phyloP scores from a whole-genome alignment of 2,113 vertebrate species.

The Plectropomus leopardus region DNA sequence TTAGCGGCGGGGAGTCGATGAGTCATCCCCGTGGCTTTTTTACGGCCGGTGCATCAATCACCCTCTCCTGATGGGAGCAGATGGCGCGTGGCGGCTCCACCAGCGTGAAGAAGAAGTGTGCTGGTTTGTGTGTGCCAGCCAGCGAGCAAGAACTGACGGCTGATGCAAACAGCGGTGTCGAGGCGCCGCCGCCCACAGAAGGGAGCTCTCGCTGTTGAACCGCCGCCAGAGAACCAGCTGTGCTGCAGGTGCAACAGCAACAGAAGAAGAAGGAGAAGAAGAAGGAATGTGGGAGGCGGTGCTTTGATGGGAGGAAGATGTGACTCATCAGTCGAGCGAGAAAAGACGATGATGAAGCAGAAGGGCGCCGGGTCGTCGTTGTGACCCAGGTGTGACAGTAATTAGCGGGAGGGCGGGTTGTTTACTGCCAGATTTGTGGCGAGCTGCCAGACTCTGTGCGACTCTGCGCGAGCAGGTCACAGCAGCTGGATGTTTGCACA shows the following conservation, averaged over 20 bases:
- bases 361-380: neutral
- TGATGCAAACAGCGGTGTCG: constrained; percentile 38
- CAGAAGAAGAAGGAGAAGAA: neutral
- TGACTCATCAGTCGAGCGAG: neutral
- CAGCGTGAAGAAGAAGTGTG: constrained; percentile 14
- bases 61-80: constrained; percentile 65
- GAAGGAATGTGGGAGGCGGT: neutral
- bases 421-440: neutral
- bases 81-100: constrained; percentile 48
- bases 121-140: neutral
- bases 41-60: constrained; percentile 59
- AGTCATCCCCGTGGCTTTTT: constrained; percentile 61
- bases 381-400: neutral
- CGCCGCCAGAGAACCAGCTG: constrained; percentile 17
- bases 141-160: constrained; percentile 8
- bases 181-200: neutral
- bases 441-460: neutral
- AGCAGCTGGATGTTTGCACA: neutral
- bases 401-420: neutral
- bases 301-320: neutral
- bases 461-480: too few relatives aligned
- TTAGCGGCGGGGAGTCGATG: constrained; percentile 33
- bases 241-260: constrained; percentile 3
- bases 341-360: neutral
- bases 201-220: neutral